Conservation (phyloP, 2,113 vertebrate genomes). For the Larimichthys crocea region DNA sequence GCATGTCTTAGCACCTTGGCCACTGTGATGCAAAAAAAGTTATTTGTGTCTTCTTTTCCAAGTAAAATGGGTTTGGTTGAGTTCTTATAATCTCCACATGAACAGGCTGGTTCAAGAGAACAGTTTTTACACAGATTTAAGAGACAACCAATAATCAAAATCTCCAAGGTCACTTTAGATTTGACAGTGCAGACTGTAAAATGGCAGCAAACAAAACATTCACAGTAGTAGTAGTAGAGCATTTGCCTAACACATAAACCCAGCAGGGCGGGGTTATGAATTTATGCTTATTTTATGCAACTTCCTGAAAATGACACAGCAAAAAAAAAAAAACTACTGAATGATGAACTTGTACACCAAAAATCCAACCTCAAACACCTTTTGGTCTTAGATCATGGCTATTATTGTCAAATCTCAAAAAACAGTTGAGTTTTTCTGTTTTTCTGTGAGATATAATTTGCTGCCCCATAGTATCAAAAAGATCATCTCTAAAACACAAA, state of each 20-base stretch:
- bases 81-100: background rate
- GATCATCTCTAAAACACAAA: background rate
- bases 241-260: background rate
- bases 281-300: background rate
- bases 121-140: background rate
- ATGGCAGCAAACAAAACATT: constrained; percentile 2
- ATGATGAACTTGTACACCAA: background rate
- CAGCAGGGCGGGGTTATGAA: background rate
- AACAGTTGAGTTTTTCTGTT: background rate
- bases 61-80: background rate
- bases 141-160: constrained; percentile 1
- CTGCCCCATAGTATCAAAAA: background rate
- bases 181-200: background rate
- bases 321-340: background rate
- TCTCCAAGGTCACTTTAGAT: constrained; percentile 20
- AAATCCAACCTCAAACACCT: background rate
- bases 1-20: background rate
- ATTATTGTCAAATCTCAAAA: background rate
- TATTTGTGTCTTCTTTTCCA: background rate
- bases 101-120: background rate
- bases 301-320: background rate
- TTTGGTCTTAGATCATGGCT: background rate
- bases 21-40: background rate
- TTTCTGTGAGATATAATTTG: background rate
- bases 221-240: background rate